phyloP scores from a whole-genome alignment of 2,113 vertebrate genomes.

The Pachyramphus minor region DNA sequence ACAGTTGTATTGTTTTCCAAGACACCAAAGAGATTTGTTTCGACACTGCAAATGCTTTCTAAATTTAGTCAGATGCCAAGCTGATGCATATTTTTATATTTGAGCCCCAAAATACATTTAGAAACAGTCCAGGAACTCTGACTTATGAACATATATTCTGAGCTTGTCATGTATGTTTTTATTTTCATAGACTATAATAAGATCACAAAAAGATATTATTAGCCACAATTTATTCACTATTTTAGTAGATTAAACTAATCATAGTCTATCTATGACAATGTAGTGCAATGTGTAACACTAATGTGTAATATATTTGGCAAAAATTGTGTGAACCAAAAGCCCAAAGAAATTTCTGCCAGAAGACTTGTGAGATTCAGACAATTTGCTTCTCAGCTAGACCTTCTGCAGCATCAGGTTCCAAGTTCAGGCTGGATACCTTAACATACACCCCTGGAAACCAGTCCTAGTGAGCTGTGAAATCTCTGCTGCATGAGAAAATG shows the following conservation, averaged over 20 bases:
- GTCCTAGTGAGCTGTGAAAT: not conserved
- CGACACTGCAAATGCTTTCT: not conserved
- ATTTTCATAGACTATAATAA: not conserved
- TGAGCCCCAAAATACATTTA: not conserved
- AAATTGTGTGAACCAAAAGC: not conserved
- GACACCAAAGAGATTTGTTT: not conserved
- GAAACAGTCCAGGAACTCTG: not conserved
- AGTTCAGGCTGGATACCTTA: not conserved
- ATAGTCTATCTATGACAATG: not conserved
- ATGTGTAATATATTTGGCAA: not conserved
- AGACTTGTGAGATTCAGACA: not conserved
- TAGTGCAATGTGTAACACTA: not conserved
- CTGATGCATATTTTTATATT: not conserved
- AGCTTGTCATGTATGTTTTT: not conserved
- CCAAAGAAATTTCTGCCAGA: not conserved
- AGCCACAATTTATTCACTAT: not conserved
- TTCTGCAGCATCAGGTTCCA: not conserved
- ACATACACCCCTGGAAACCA: not conserved
- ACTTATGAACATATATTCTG: not conserved
- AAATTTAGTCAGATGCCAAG: constrained; percentile 10
- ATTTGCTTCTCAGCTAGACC: not conserved
- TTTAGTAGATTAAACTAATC: not conserved
- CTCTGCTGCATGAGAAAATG: not conserved
- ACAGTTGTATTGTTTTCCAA: not conserved
- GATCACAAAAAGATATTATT: not conserved